phyloP scores from a whole-genome alignment of 92 coral and sea anemone genomes.

The Galaxea fascicularis region DNA sequence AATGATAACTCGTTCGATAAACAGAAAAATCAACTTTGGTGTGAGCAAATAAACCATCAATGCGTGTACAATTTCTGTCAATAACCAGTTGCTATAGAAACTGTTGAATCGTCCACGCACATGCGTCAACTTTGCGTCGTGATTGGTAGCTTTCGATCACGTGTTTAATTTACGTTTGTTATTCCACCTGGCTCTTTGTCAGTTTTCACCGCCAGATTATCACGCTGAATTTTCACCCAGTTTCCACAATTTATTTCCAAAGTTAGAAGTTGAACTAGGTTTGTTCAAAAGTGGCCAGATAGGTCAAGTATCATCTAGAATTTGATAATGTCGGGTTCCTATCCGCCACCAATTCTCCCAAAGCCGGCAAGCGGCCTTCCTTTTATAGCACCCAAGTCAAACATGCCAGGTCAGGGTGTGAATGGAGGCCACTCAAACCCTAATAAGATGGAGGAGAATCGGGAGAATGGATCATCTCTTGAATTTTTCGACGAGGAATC shows the following conservation, averaged over 20 bases:
- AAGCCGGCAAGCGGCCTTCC: conserved; percentile 85
- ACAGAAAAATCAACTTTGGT: conserved; percentile 5
- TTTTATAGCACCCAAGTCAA: conserved; percentile 78
- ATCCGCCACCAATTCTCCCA: conserved; percentile 84
- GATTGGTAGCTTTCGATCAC: conserved; percentile 85
- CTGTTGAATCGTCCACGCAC: conserved; percentile 49
- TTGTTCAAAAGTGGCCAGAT: conserved; percentile 68
- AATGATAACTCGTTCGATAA: background rate
- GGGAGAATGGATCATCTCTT: conserved; percentile 60
- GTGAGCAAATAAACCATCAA: conserved; percentile 4
- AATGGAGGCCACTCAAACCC: conserved; percentile 61
- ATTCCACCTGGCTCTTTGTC: conserved; percentile 99
- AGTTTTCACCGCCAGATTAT: conserved; percentile 80
- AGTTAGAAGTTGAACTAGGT: conserved; percentile 87
- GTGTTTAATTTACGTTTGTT: conserved; percentile 88
- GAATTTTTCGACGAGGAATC: conserved; percentile 66
- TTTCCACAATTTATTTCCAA: conserved; percentile 95
- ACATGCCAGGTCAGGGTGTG: conserved; percentile 80
- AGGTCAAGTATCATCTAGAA: conserved; percentile 65
- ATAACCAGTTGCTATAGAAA: conserved; percentile 58
- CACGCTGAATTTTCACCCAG: conserved; percentile 91
- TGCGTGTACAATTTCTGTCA: conserved; percentile 29
- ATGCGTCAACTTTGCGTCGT: conserved; percentile 58
- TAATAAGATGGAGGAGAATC: conserved; percentile 54
- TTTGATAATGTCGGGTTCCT: conserved; percentile 96